phyloP scores from a whole-genome alignment of 2,797 vertebrate species.

The Anableps anableps region DNA sequence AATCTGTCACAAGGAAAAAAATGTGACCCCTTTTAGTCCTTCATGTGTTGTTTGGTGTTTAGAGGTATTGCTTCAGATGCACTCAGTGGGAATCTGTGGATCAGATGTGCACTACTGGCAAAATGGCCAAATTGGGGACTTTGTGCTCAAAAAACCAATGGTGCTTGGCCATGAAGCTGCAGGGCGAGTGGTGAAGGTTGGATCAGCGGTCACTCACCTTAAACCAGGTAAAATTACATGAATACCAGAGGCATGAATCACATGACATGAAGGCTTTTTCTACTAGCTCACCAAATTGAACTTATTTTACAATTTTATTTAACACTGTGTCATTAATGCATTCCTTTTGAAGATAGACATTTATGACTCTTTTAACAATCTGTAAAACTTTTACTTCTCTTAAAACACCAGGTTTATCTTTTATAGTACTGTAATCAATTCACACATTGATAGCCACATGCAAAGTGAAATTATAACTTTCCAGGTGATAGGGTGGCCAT shows the following conservation, averaged over 20 bases:
- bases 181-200: constrained; percentile 89
- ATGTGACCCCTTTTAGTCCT: background rate
- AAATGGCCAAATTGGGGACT: constrained; percentile 89
- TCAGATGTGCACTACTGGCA: constrained; percentile 97
- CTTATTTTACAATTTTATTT: background rate
- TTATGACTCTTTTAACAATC: too few relatives aligned
- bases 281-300: background rate
- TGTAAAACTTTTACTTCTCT: background rate
- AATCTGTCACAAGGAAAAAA: background rate
- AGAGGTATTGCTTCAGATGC: constrained; percentile 95
- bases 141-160: constrained; percentile 89
- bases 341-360: background rate
- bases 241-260: background rate
- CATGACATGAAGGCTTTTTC: background rate
- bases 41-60: constrained; percentile 8
- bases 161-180: constrained; percentile 94
- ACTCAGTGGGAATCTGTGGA: constrained; percentile 96
- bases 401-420: background rate
- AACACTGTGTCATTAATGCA: background rate
- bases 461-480: background rate
- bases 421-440: background rate
- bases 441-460: background rate
- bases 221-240: constrained; percentile 83
- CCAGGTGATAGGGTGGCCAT: constrained; percentile 94
- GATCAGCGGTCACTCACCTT: constrained; percentile 87